Conservation (phyloP, 2,888 invertebrate genomes). For the Punctoribates punctum region DNA sequence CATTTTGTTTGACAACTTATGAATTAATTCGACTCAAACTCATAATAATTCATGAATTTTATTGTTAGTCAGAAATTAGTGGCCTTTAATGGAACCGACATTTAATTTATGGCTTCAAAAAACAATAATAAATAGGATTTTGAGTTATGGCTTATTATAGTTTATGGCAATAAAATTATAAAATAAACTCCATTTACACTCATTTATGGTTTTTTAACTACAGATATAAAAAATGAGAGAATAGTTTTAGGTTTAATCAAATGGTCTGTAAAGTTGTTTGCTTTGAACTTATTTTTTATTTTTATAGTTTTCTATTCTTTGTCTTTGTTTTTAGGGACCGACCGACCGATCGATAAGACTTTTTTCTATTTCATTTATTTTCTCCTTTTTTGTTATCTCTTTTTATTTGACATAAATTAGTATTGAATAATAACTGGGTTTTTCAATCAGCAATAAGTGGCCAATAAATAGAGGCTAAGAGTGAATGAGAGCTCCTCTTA, state of each 20-base stretch:
- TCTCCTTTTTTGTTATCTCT: neutral
- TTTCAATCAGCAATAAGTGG: neutral
- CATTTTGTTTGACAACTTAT: neutral
- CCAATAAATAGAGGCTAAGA: neutral
- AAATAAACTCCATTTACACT: neutral
- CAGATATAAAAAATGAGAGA: neutral
- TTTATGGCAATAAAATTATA: neutral
- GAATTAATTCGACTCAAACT: conserved; percentile 8
- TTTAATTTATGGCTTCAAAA: neutral
- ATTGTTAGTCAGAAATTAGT: neutral
- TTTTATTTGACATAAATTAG: neutral
- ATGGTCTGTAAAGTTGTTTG: conserved; percentile 6
- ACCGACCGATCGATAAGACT: neutral
- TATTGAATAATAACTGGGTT: neutral
- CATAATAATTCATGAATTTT: neutral
- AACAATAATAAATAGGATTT: neutral
- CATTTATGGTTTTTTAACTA: conserved; percentile 2
- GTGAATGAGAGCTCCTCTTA: conserved; percentile 56
- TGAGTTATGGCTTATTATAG: conserved; percentile 3
- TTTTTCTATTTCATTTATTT: neutral
- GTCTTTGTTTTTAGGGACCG: neutral
- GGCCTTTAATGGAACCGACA: neutral
- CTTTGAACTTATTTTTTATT: neutral
- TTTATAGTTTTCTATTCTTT: neutral
- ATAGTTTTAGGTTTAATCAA: conserved; percentile 24